Evolutionary conservation across 1,140 invertebrate genomes (phyloP), one percentile per base, ranked within the genome.

Genomic region (Hypsibius dujardini): DNA sequence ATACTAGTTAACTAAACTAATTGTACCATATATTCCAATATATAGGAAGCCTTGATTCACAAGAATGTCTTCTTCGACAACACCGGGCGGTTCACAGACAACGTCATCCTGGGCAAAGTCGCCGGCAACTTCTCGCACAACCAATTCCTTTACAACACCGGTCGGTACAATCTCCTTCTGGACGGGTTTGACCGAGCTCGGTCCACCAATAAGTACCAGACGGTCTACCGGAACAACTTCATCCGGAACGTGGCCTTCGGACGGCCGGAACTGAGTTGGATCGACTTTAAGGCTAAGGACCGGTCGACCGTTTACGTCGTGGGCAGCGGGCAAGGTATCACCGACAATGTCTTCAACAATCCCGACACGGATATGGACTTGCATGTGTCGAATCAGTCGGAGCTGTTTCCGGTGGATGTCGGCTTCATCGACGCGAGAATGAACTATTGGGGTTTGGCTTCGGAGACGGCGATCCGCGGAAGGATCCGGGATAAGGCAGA

Each of bases 391-490:
- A 56, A 56, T n/a, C 50, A 56, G n/a, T 12, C 50, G 50, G 50
- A 56, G n/a, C n/a, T 56, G n/a, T 56, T 56, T n/a, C 50, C 50
- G 7, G 50, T 56, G 50, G 73, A 74, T 62, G 59, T 73, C 47
- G 73, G 73, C 70, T 14, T 71, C 1, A 75, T 82, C 1, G 76
- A 82, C 73, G 82, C 81, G 0, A 74, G 69, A 28, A 56, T 77
- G 1, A 83, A 83, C 73, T 83, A 82, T 79, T 83, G 82, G 82
- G 82, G 82, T 1, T 79, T 77, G 45, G 77, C 78, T 42, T 75
- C 76, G 28, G 77, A 74, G 0, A 74, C 75, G 2, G 81, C 77
- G 70, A 80, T 83, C 46, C 75, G 75, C 2, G 82, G 81, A 15
- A 82, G 81, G 73, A 80, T 82, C 67, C 78, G 78, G 74, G 82